Evolutionary conservation across 2,888 invertebrate genomes (phyloP).

Genomic region (Phymatocera aterrima): DNA sequence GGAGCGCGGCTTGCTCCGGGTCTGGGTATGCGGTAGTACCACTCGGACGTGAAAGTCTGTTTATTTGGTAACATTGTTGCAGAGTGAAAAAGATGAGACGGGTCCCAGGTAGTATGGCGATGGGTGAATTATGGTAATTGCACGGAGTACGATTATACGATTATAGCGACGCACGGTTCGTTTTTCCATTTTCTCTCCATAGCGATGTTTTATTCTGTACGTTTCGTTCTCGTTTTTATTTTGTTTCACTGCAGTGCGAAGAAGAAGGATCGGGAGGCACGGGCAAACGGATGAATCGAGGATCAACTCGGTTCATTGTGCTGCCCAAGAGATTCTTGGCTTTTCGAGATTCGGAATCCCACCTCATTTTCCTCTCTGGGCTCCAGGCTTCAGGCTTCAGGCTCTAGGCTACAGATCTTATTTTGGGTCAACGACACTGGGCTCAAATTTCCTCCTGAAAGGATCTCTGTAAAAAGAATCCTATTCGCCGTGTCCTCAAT

Average conservation of each 20-base stretch:
- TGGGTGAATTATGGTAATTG: background rate
- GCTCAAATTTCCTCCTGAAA: constrained; percentile 4
- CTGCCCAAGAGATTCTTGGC: background rate
- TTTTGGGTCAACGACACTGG: constrained; percentile 34
- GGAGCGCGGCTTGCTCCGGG: constrained; percentile 29
- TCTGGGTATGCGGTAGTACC: background rate
- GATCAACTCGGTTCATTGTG: background rate
- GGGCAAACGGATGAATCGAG: background rate
- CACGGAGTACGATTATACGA: background rate
- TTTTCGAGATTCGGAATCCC: background rate
- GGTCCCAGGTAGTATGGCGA: no score
- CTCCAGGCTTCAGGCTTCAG: background rate
- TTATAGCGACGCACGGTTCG: no score
- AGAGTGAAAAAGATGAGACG: background rate
- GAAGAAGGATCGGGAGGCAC: background rate
- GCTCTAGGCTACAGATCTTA: background rate
- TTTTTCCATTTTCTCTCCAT: background rate
- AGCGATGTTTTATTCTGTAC: no score
- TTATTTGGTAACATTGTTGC: background rate
- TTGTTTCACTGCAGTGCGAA: background rate
- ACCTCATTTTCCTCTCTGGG: constrained; percentile 21
- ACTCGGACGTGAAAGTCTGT: background rate
- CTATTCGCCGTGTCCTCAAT: constrained; percentile 5
- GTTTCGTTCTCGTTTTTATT: no score
- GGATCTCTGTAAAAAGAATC: constrained; percentile 9